A percentile compares a stretch with the other conserved stretches of the same genome.
phyloP scores from a whole-genome alignment of 2,888 invertebrate species.

The Fabriciana adippe region DNA sequence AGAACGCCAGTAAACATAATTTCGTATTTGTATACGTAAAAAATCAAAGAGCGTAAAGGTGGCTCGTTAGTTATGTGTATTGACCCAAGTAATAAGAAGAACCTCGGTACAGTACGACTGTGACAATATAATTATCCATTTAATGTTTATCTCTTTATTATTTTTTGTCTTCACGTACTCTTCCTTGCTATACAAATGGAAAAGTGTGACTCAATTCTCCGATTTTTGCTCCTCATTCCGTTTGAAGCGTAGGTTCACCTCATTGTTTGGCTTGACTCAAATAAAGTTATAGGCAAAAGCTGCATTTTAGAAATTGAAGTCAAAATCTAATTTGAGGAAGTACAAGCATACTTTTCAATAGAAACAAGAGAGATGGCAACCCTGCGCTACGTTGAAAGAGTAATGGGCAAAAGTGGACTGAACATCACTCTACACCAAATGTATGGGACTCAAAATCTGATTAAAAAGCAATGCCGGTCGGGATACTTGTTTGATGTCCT shows the following conservation, averaged over 20 bases:
- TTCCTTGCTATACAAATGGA: background rate
- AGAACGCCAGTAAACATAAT: constrained; percentile 14
- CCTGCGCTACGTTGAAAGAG: constrained; percentile 28
- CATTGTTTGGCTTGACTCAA: too few species aligned
- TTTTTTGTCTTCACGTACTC: background rate
- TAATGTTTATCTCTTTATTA: background rate
- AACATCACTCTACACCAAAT: constrained; percentile 34
- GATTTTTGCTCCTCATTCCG: too few species aligned
- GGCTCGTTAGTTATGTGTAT: constrained; percentile 22
- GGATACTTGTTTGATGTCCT: constrained; percentile 30
- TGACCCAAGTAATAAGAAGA: constrained; percentile 17
- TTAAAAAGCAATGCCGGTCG: constrained; percentile 34
- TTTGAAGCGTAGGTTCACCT: too few species aligned
- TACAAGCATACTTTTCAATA: constrained; percentile 10
- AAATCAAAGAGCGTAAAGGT: constrained; percentile 5
- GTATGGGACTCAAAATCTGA: constrained; percentile 39
- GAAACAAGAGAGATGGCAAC: constrained; percentile 5
- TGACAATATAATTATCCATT: constrained; percentile 11
- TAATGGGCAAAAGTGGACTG: constrained; percentile 38
- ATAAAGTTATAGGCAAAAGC: background rate
- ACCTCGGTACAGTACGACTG: background rate
- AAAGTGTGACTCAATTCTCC: background rate
- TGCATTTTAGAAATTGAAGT: background rate
- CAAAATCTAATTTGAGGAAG: background rate
- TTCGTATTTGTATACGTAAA: constrained; percentile 7